Conservation (phyloP, 2,888 invertebrate species). For the Tipula helvola region DNA sequence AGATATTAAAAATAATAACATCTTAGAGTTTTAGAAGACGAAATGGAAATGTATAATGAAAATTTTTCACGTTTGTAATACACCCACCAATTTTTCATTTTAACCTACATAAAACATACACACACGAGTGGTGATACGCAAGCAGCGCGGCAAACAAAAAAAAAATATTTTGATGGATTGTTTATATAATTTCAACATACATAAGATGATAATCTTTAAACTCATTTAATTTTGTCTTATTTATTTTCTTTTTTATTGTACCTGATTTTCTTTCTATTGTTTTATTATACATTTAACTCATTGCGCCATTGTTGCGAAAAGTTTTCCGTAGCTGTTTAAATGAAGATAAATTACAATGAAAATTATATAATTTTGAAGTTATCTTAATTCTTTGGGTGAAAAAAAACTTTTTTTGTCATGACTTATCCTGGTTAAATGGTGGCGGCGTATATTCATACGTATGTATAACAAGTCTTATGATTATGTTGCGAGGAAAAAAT, state of each 20-base stretch:
- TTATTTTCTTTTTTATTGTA: neutral
- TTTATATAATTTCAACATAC: neutral
- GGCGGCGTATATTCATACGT: neutral
- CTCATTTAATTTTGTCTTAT: neutral
- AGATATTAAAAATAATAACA: neutral
- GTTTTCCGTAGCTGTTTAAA: neutral
- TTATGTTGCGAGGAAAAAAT: neutral
- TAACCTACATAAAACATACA: neutral
- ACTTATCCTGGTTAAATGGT: neutral
- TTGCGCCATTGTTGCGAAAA: neutral
- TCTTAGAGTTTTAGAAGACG: neutral
- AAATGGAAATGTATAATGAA: neutral
- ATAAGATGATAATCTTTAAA: constrained; percentile 4
- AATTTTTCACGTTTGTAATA: neutral
- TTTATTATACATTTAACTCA: neutral
- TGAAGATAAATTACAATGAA: constrained; percentile 4
- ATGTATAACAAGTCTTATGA: neutral
- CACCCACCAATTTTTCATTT: neutral
- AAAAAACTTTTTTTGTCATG: neutral
- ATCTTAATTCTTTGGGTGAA: neutral
- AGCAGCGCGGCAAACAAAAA: neutral
- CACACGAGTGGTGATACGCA: neutral
- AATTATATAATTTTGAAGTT: neutral
- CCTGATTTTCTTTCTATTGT: neutral
- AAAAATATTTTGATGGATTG: neutral